phyloP scores from a whole-genome alignment of 1,140 invertebrate species.

The Sinonovacula constricta region DNA sequence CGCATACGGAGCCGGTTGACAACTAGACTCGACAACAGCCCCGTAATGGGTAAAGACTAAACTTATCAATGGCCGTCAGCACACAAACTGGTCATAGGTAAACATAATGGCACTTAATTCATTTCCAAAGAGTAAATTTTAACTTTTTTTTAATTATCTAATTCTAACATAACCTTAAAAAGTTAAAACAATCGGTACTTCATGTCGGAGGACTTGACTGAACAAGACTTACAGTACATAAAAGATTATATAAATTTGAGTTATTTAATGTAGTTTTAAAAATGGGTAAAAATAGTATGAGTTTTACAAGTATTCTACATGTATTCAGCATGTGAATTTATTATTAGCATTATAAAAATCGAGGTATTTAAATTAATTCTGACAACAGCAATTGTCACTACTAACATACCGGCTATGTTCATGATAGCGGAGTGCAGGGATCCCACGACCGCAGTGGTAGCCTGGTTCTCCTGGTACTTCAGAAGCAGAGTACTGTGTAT shows the following conservation, averaged over 20 bases:
- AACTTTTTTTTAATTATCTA: too few species aligned
- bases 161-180: too few species aligned
- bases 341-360: too few species aligned
- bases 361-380: too few species aligned
- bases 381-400: too few species aligned
- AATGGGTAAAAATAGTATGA: too few species aligned
- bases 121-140: too few species aligned
- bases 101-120: too few species aligned
- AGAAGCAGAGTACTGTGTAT: constrained; percentile 13
- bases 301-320: too few species aligned
- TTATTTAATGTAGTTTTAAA: constrained; percentile 4
- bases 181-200: too few species aligned
- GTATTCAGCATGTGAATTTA: too few species aligned
- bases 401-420: constrained; percentile 18
- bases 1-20: constrained; percentile 30
- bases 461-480: constrained; percentile 20
- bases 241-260: background rate
- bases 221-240: background rate
- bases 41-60: background rate
- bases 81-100: too few species aligned
- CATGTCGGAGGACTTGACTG: background rate
- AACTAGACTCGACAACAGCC: constrained; percentile 13
- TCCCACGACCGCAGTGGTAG: constrained; percentile 22
- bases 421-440: constrained; percentile 14
- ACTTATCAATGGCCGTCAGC: background rate